These are phyloP conservation scores for Amblyjoppa fuscipennis DNA, from an alignment of 2,888 invertebrate species.

Conservation along the genomic window DNA sequence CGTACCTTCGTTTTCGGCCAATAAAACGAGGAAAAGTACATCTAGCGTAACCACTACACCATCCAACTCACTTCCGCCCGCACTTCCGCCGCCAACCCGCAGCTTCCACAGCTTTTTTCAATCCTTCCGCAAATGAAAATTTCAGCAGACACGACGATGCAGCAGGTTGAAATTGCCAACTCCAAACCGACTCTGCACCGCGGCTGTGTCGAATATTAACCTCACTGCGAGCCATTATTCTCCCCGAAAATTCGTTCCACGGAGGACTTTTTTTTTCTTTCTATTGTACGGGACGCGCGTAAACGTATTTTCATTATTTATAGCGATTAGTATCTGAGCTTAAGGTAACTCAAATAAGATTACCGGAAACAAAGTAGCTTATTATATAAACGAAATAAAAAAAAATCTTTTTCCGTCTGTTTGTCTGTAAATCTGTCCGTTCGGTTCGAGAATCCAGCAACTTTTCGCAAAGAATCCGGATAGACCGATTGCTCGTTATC, in stretches of 20 bases:
- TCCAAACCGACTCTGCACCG: not conserved
- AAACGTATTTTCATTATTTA: not conserved
- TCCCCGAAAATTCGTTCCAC: not conserved
- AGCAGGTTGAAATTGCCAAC: not conserved
- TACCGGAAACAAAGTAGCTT: no score
- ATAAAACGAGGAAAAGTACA: conserved; percentile 26
- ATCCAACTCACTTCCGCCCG: conserved; percentile 7
- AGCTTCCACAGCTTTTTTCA: not conserved
- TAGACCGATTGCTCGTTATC: no score
- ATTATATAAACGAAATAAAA: not conserved
- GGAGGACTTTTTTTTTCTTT: not conserved
- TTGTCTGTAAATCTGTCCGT: no score
- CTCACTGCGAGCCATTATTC: not conserved
- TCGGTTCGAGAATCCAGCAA: no score
- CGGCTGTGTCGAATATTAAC: conserved; percentile 10
- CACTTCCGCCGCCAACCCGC: not conserved
- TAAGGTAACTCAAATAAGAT: no score
- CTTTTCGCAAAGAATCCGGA: no score
- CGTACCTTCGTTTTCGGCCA: not conserved
- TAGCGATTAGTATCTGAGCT: not conserved
- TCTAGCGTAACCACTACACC: conserved; percentile 22
- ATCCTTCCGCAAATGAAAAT: not conserved
- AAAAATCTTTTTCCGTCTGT: not conserved
- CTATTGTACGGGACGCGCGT: not conserved
- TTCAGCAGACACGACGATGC: not conserved